Conservation (phyloP, 2,888 invertebrate species). For the Acronicta aceris region DNA sequence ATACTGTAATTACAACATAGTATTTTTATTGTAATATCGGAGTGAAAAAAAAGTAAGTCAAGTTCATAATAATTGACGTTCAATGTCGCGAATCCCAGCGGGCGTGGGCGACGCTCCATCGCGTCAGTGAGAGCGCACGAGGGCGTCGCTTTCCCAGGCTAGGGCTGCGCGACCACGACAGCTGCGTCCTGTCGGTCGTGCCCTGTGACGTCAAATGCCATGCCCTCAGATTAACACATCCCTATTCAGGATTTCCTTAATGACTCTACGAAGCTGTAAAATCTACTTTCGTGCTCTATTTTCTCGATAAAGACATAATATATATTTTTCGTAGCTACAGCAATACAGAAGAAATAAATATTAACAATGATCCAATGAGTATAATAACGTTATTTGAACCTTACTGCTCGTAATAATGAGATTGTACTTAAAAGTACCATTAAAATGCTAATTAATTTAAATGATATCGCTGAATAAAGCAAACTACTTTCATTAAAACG, state of each 20-base stretch:
- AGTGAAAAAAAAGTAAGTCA: constrained; percentile 66
- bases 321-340: background rate
- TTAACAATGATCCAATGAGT: background rate
- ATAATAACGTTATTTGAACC: background rate
- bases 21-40: constrained; percentile 23
- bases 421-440: background rate
- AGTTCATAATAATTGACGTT: constrained; percentile 76
- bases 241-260: constrained; percentile 64
- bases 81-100: constrained; percentile 67
- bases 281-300: constrained; percentile 19
- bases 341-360: background rate
- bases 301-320: background rate
- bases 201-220: constrained; percentile 60
- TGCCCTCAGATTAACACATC: constrained; percentile 42
- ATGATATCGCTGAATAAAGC: constrained; percentile 8
- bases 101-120: constrained; percentile 30
- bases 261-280: constrained; percentile 39
- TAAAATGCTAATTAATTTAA: constrained; percentile 1
- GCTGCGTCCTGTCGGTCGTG: constrained; percentile 55
- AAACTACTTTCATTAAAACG: constrained; percentile 37
- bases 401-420: constrained; percentile 7
- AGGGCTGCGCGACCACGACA: constrained; percentile 58
- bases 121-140: constrained; percentile 59
- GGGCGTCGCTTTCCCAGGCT: constrained; percentile 78
- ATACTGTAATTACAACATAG: background rate